phyloP scores from a whole-genome alignment of 2,888 invertebrate genomes.

The Tricholauxania praeusta region DNA sequence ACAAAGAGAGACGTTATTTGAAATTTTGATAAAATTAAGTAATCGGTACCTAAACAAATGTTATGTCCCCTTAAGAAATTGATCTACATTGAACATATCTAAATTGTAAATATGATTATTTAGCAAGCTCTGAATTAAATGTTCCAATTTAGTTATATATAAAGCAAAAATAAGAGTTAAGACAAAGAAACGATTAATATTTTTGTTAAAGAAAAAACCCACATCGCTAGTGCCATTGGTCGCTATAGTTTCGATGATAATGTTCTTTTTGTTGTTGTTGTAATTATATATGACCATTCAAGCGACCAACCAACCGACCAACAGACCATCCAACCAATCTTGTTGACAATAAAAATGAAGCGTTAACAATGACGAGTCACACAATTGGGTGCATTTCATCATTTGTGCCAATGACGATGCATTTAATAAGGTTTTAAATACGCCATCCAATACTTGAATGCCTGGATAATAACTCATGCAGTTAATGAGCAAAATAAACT shows the following conservation, averaged over 20 bases:
- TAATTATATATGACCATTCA: neutral
- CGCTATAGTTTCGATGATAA: neutral
- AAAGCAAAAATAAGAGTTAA: no score
- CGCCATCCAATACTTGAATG: neutral
- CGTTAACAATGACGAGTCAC: slow-evolving; percentile 29
- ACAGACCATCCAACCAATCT: neutral
- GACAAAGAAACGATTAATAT: no score
- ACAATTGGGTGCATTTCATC: slow-evolving; percentile 27
- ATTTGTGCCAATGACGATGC: slow-evolving; percentile 2
- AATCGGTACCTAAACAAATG: no score
- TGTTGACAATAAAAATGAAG: slow-evolving; percentile 32
- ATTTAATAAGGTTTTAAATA: neutral
- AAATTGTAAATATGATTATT: no score
- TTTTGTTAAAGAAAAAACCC: no score
- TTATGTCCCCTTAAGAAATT: no score
- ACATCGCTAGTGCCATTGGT: neutral
- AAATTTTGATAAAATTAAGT: no score
- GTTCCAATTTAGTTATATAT: no score
- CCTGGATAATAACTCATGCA: slow-evolving; percentile 9
- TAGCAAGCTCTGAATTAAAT: no score
- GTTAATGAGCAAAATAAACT: slow-evolving; percentile 32
- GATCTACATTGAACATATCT: no score
- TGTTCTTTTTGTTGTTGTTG: neutral
- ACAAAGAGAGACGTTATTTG: no score
- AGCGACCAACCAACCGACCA: no score